These are phyloP conservation scores for Ophion ventricosus DNA, from an alignment of 2,888 invertebrate genomes.

Conservation along the genomic window DNA sequence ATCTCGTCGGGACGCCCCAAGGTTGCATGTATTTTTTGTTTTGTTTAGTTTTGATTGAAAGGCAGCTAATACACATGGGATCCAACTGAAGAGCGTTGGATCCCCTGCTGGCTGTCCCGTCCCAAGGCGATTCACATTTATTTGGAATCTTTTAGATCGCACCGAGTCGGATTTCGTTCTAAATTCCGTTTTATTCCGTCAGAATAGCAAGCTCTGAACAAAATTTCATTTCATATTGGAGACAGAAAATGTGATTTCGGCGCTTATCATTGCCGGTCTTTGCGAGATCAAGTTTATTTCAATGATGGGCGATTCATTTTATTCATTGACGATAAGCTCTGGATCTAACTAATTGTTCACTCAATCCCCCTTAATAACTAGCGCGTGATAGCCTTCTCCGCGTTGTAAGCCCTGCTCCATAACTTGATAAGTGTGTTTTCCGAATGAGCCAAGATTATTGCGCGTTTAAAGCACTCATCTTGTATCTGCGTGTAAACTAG, in stretches of 20 bases:
- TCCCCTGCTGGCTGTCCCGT: neutral
- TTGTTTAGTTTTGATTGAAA: conserved; percentile 38
- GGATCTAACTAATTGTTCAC: neutral
- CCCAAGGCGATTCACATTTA: neutral
- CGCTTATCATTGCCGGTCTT: neutral
- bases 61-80: conserved; percentile 25
- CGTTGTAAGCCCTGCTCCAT: neutral
- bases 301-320: neutral
- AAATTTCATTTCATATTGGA: conserved; percentile 5
- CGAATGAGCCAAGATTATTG: neutral
- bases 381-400: neutral
- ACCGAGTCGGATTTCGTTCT: neutral
- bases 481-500: neutral
- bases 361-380: neutral
- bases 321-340: neutral
- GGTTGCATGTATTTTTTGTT: conserved; percentile 6
- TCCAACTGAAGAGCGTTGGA: conserved; percentile 13
- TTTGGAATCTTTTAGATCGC: conserved; percentile 12
- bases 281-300: neutral
- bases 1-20: conserved; percentile 8
- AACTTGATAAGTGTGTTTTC: neutral
- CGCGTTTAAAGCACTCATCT: neutral
- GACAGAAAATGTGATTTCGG: conserved; percentile 1
- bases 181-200: neutral
- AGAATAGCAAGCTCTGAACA: neutral